A percentile compares a stretch with the other conserved stretches of the same genome.
These are phyloP conservation scores for Belgica antarctica DNA, from an alignment of 2,888 invertebrate species.

Conservation along the genomic window DNA sequence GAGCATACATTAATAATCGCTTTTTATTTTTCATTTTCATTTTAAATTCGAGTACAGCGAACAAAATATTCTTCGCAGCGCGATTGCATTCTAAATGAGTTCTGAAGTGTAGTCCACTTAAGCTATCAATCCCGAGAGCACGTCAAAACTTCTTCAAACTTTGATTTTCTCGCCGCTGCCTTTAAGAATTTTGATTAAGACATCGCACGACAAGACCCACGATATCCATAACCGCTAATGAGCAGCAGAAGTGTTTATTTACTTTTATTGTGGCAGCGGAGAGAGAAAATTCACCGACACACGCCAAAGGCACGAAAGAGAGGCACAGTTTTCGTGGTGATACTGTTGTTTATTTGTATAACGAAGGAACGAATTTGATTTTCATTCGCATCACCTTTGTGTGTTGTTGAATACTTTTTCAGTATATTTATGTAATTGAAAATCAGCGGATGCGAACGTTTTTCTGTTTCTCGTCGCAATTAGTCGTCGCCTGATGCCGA, in stretches of 20 bases:
- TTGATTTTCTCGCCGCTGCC: not conserved
- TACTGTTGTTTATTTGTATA: constrained; percentile 20
- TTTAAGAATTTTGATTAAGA: not conserved
- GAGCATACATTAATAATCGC: too few relatives aligned
- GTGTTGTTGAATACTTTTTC: constrained; percentile 26
- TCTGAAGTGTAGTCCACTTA: constrained; percentile 4
- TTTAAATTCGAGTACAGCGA: constrained; percentile 34
- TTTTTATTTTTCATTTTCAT: not conserved
- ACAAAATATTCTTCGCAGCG: constrained; percentile 21
- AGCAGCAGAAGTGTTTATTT: not conserved
- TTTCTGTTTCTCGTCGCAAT: constrained; percentile 6
- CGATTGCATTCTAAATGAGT: constrained; percentile 33
- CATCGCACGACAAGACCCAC: not conserved
- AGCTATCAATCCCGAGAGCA: not conserved
- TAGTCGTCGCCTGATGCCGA: constrained; percentile 27
- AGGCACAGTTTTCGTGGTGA: not conserved
- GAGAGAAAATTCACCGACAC: too few relatives aligned
- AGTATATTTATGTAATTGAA: constrained; percentile 43
- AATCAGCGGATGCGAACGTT: constrained; percentile 36
- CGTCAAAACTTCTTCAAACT: not conserved
- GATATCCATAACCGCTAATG: not conserved
- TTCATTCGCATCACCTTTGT: not conserved
- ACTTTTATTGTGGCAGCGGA: too few relatives aligned
- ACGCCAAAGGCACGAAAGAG: not conserved
- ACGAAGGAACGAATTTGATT: constrained; percentile 10